Evolutionary conservation across 2,888 invertebrate genomes (phyloP), one percentile per base, ranked within the genome.

Genomic region (Trichogramma dendrolimi): DNA sequence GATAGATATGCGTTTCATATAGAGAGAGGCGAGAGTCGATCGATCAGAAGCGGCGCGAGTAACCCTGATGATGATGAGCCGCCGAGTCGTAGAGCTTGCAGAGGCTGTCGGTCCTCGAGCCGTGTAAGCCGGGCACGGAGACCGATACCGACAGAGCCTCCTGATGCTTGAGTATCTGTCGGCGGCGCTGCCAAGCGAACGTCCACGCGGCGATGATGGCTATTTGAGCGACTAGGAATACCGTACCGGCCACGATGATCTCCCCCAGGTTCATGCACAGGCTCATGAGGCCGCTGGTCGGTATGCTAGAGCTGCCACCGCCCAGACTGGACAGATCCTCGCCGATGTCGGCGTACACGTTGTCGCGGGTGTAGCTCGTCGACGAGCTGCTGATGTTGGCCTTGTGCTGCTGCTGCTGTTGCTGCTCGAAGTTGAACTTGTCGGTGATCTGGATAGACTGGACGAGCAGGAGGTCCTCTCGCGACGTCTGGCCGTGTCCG

Each of bases 371-470:
- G 14, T 11, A 49, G 6, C 54, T n/a, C 53, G 8, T 49, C 41
- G 48, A 40, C 48, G 10, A 7, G 41, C 53, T 41, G 55, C 46
- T 55, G 40, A 39, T 42, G 58, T 55, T 58, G 48, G n/a, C 27
- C 5, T 14, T 5, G 27, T 11, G 27, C 48, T 54, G 43, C 39
- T 14, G 39, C 5, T 51, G 39, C 46, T 50, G 54, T 60, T 60
- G 62, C 50, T 62, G 85, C 72, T 91, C 89, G 80, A 92, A 92
- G 47, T 91, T 92, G 79, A 94, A 94, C 79, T 93, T 92, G 81
- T 95, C 94, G 44, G 92, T 92, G 76, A 94, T 94, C 80, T 92
- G 92, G 74, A 95, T 94, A 62, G 92, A 90, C 78, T 94, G 92
- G 42, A 94, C 93, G 64, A 94, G 84, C 27, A 94, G 86, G 81